Percentiles rank a stretch among this genome's conserved stretches.
Conservation (phyloP, 2,888 invertebrate species). For the Ephialtes manifestator region DNA sequence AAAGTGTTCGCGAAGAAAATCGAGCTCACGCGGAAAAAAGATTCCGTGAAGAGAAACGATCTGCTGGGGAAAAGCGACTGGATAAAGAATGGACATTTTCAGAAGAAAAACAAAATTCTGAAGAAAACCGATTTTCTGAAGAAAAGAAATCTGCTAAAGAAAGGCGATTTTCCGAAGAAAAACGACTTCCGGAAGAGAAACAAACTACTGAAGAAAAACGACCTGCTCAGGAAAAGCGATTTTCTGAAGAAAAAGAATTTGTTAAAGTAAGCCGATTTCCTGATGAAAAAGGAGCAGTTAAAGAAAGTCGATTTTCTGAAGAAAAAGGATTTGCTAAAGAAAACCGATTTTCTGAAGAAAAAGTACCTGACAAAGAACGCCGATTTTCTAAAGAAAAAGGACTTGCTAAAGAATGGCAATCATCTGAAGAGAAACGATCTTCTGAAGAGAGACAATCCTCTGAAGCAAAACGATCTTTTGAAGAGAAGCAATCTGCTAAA, state of each 20-base stretch:
- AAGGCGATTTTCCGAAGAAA: not conserved
- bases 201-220: not conserved
- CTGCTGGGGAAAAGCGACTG: too few relatives aligned
- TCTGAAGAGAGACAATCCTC: too few relatives aligned
- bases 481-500: too few relatives aligned
- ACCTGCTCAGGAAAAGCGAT: not conserved
- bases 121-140: too few relatives aligned
- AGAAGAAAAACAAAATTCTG: too few relatives aligned
- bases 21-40: not conserved
- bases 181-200: not conserved
- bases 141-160: too few relatives aligned
- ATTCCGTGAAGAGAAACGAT: not conserved
- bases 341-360: not conserved
- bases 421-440: not conserved
- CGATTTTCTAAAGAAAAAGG: not conserved
- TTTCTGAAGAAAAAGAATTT: not conserved
- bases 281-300: not conserved
- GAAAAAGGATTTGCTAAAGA: not conserved
- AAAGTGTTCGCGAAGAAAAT: not conserved
- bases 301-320: not conserved
- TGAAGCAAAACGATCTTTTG: too few relatives aligned
- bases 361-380: not conserved
- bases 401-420: not conserved
- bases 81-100: too few relatives aligned
- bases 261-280: not conserved